Base-by-base conservation (phyloP, 2,797 vertebrate species). In the Catharus ustulatus region DNA sequence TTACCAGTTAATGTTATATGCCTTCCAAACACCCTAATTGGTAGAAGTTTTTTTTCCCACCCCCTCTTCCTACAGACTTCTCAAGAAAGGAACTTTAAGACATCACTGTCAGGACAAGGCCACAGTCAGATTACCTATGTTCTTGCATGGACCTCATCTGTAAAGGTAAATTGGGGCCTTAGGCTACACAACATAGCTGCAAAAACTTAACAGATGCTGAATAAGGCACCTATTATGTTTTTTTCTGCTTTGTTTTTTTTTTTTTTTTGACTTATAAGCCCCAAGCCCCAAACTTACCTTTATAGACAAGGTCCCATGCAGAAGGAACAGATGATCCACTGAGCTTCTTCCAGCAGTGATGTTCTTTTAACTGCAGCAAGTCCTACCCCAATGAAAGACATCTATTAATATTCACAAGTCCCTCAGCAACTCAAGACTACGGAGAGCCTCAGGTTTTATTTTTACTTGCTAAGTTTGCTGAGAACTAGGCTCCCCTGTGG, bases 181-280 rank as follows among this genome's bases (percentile, higher is more conserved):
- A 94, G 95, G 92, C 92, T 94, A 94, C 26, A 91, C 48, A 95
- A 95, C 59, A 94, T 66, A 97, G 94, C 94, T 88, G 93, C 74
- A 95, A 96, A 96, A 97, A 97, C 96, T 96, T 96, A 97, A 97
- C 94, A 97, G 96, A 95, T 97, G 96, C 96, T 95, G 94, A 97
- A 93, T 45, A 78, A 85, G 87, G 96, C 96, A 97, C 95, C 96
- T 96, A 95, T 97, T 96, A 97, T 89, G 95, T 95, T 96, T 96
- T 96, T 94, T 92, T 83, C 54, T 87, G 89, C 81, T 93, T 94
- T 93, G 72, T 83, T 86, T 95, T 15, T 40, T 34, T 34, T 34
- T 34, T 34, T 34, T 38, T 90, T 90, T 83, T 87, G 2, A 95
- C 30, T 94, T 95, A 89, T 9, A 88, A 95, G 95, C 82, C 96